A percentile compares a stretch with the other conserved stretches of the same genome.
Conservation (phyloP, 2,888 invertebrate genomes). For the Pilophorus perplexus region DNA sequence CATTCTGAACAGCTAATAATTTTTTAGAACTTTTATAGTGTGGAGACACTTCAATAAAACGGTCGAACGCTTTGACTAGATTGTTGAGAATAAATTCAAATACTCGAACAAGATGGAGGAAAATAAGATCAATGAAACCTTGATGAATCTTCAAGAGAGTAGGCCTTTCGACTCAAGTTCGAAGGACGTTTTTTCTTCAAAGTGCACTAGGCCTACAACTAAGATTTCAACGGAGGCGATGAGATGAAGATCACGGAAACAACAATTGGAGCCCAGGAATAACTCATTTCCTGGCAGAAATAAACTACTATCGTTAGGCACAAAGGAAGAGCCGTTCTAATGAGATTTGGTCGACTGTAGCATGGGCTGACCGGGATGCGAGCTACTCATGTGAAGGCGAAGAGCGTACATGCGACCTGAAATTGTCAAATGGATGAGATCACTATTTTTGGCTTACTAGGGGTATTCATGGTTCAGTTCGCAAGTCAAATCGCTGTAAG, state of each 20-base stretch:
- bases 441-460: too few relatives aligned
- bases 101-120: too few relatives aligned
- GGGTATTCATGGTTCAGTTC: too few relatives aligned
- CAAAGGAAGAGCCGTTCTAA: slow-evolving; percentile 36
- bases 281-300: neutral
- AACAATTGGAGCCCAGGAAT: slow-evolving; percentile 31
- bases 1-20: too few relatives aligned
- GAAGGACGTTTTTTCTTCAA: slow-evolving; percentile 20
- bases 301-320: too few relatives aligned
- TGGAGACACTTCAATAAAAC: too few relatives aligned
- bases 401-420: slow-evolving; percentile 45
- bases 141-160: slow-evolving; percentile 31
- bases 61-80: too few relatives aligned
- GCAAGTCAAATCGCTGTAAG: too few relatives aligned
- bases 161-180: neutral
- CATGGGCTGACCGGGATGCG: slow-evolving; percentile 44
- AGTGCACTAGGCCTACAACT: slow-evolving; percentile 10
- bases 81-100: too few relatives aligned
- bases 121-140: neutral
- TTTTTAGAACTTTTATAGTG: too few relatives aligned
- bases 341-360: slow-evolving; percentile 45
- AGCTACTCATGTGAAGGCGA: slow-evolving; percentile 45
- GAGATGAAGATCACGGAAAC: too few relatives aligned
- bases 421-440: neutral
- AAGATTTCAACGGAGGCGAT: neutral